Conservation (phyloP, 2,888 invertebrate species). For the Hyppa rectilinea region DNA sequence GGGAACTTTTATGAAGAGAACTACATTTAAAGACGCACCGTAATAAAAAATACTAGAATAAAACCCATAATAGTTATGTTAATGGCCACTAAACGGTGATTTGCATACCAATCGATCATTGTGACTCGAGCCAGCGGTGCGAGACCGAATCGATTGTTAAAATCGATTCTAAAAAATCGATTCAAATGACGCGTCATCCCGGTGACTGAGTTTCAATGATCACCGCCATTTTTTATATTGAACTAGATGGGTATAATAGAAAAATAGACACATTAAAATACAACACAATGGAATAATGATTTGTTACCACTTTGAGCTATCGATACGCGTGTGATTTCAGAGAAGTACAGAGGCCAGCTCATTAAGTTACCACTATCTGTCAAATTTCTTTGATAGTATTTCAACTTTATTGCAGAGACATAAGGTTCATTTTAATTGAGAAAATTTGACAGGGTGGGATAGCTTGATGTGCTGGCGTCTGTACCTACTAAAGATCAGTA, state of each 20-base stretch:
- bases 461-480: too few species aligned
- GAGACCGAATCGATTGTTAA: constrained; percentile 71
- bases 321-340: constrained; percentile 2
- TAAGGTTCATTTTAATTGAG: too few species aligned
- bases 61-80: constrained; percentile 59
- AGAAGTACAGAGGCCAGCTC: too few species aligned
- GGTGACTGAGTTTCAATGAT: constrained; percentile 40
- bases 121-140: constrained; percentile 63
- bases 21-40: constrained; percentile 13
- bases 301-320: neutral
- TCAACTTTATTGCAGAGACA: too few species aligned
- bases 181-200: constrained; percentile 54
- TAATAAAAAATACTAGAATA: constrained; percentile 23
- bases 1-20: neutral
- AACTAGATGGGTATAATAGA: constrained; percentile 25
- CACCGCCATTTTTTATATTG: constrained; percentile 25
- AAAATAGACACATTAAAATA: constrained; percentile 35
- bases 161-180: constrained; percentile 70
- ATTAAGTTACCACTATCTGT: too few species aligned
- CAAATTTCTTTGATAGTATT: too few species aligned
- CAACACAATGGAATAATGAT: neutral
- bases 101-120: constrained; percentile 76
- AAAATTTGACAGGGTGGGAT: too few species aligned
- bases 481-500: too few species aligned
- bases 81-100: constrained; percentile 65